phyloP scores from a whole-genome alignment of 2,113 vertebrate species.

The Laticauda laticaudata region DNA sequence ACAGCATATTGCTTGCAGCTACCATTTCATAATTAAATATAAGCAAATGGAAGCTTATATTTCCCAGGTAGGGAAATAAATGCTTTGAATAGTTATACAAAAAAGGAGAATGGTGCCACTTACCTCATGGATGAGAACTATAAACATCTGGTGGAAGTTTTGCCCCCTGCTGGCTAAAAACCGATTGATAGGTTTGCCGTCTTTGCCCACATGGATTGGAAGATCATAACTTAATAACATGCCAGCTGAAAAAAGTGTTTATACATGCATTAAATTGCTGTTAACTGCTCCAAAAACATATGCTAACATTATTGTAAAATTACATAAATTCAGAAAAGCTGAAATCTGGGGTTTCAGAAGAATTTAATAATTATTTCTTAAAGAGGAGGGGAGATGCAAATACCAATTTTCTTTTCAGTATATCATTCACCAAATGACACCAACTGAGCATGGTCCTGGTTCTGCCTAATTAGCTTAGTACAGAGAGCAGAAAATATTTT shows the following conservation, averaged over 20 bases:
- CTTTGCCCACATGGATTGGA: constrained; percentile 83
- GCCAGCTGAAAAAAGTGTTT: constrained; percentile 70
- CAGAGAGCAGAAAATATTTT: not conserved
- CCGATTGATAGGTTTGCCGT: constrained; percentile 82
- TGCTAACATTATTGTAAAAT: not conserved
- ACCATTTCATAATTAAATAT: not conserved
- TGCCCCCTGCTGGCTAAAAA: constrained; percentile 85
- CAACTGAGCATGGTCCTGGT: not conserved
- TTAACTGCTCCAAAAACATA: not conserved
- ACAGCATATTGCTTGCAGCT: not conserved
- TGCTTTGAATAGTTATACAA: not conserved
- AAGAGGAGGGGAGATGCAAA: not conserved
- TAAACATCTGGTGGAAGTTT: constrained; percentile 86
- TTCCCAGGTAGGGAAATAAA: not conserved
- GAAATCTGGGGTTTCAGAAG: not conserved
- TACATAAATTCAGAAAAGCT: not conserved
- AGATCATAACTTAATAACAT: constrained; percentile 88
- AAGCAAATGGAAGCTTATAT: constrained; percentile 3
- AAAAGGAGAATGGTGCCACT: not conserved
- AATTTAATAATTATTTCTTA: not conserved
- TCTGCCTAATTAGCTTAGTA: not conserved
- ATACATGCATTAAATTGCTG: not conserved
- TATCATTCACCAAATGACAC: not conserved
- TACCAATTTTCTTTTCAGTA: not conserved
- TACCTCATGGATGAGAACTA: constrained; percentile 89